Evolutionary conservation across 92 coral and sea anemone species (phyloP), one percentile per base, ranked within the genome.

Genomic region (Actinostola sp.): DNA sequence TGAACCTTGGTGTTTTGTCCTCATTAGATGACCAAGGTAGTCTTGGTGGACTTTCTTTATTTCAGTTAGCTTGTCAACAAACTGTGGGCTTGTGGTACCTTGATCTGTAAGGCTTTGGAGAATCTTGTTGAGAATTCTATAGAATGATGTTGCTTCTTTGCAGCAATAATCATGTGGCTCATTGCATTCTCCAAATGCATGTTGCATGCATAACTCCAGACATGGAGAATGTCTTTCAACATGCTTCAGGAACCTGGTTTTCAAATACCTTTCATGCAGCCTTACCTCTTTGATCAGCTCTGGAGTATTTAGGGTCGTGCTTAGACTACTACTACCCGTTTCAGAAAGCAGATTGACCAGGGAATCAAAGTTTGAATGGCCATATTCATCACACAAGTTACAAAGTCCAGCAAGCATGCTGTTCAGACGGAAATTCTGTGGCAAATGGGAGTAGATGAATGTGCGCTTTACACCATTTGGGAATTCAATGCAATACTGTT

Each of bases 391-490:
- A 10, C 83, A 75, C 23, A 69, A 49, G 55, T 83, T 83, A 71
- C 83, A 83, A 36, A 83, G 60, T 29, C 88, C 83, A 29, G 80
- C 89, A 43, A 81, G 81, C 81, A 81, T 73, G 20, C 81, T 65
- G 64, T 25, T 52, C 62, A 49, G 51, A 19, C 71, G 63, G 66
- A 81, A 81, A 49, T 81, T 80, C 58, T 59, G 44, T 34, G 85
- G 79, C 27, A 80, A 60, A 73, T 80, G 85, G 23, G 79, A 61
- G 54, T 80, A 72, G 1, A 80, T 67, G 56, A 71, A 80, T 44
- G 78, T 71, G 41, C 85, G 71, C 54, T 75, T 82, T 3, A 75
- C 88, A 58, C 82, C 88, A 82, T 82, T 69, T n/a, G 82, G 88
- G 26, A 42, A 68, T 31, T 80, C 72, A 24, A 80, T 67, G 25